Base-by-base conservation (phyloP, 2,888 invertebrate genomes). In the Drosophila emarginata region DNA sequence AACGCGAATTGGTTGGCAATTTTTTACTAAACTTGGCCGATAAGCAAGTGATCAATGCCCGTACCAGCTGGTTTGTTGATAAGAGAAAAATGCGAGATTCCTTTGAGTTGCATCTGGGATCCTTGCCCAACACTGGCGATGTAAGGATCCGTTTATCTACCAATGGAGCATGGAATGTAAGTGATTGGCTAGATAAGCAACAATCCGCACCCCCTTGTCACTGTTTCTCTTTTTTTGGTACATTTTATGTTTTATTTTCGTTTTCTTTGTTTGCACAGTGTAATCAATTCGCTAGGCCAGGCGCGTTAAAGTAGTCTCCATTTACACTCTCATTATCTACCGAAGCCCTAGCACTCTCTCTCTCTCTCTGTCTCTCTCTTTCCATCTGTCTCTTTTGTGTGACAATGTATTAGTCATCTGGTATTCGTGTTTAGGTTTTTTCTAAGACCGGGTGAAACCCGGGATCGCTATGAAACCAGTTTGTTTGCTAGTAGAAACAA, bases 1-100 rank as follows among this genome's bases (percentile, higher is more conserved):
- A 87, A 36, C 81, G 87, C 3, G 79, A 89, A 57, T 53, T 77
- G 1, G 74, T 90, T 62, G 89, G 89, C 3, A 53, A 61, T 9
- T 90, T 89, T 64, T 58, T 89, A 28, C 61, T 90, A 28, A 65
- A 77, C 9, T 74, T 90, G 70, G 65, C 80, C 40, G 79, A 82
- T 4, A 65, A 66, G 5, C 65, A 79, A 52, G 61, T 85, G 26
- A 62, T 89, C 67, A 60, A 36, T n/a, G 61, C 76, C 26, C 72
- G 70, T 2, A 73, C 53, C 21, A 66, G 72, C 32, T 90, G 89
- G 90, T 67, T 71, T 28, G 68, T 82, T 53, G 74, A 78, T 2
- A 89, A 89, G 67, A 5, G n/a, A 0, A 59, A 23, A 1, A 4
- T 88, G 18, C 81, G 80, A 1, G 12, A 40, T 12, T 67, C 78